A percentile compares a stretch with the other conserved stretches of the same genome.
phyloP scores from a whole-genome alignment of 2,888 invertebrate species.

The Cephus runcator region DNA sequence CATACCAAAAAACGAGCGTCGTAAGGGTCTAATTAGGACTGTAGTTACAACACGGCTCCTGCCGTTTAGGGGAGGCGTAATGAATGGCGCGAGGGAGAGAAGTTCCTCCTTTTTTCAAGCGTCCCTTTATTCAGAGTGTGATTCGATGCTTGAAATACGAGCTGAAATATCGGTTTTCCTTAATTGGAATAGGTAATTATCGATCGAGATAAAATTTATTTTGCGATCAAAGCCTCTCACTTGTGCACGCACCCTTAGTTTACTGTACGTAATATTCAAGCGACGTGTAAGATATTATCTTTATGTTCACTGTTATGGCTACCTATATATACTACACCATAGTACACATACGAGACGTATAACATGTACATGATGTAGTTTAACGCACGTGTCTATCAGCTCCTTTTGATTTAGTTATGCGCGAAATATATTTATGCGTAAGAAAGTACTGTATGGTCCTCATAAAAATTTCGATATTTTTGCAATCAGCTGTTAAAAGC shows the following conservation, averaged over 20 bases:
- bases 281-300: neutral
- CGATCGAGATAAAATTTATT: no score
- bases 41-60: neutral
- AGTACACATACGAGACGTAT: neutral
- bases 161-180: neutral
- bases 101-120: neutral
- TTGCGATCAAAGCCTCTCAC: neutral
- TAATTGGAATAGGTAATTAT: no score
- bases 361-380: neutral
- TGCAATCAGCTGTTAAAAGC: neutral
- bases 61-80: neutral
- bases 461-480: neutral
- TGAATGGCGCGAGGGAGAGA: neutral
- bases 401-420: neutral
- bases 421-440: neutral
- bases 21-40: slow-evolving; percentile 11
- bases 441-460: neutral
- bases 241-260: neutral
- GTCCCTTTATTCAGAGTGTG: neutral
- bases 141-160: neutral
- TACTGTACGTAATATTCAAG: neutral
- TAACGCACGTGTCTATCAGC: neutral
- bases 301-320: neutral
- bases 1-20: slow-evolving; percentile 16
- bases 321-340: neutral